These are phyloP conservation scores for Trisateles emortualis DNA, from an alignment of 2,888 invertebrate genomes.

Conservation along the genomic window DNA sequence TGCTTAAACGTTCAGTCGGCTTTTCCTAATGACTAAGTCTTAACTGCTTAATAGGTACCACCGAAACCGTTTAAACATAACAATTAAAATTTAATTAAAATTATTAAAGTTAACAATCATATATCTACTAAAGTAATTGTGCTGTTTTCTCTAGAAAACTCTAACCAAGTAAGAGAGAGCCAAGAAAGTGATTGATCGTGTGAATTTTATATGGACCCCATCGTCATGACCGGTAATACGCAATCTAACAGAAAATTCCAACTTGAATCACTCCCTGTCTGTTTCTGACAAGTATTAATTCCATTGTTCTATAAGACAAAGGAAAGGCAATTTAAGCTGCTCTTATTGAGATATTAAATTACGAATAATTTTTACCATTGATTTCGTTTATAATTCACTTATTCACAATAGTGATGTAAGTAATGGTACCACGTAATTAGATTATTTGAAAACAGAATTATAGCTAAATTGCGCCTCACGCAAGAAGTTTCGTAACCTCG, in stretches of 20 bases:
- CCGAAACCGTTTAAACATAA: no score
- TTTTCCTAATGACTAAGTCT: no score
- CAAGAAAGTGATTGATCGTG: slow-evolving; percentile 35
- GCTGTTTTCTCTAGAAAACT: slow-evolving; percentile 24
- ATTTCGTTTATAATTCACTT: no score
- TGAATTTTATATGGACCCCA: slow-evolving; percentile 27
- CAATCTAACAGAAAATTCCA: slow-evolving; percentile 18
- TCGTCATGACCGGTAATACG: slow-evolving; percentile 7
- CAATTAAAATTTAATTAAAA: neutral
- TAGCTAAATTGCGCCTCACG: no score
- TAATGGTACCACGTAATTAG: no score
- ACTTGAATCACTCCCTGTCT: slow-evolving; percentile 1
- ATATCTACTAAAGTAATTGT: neutral
- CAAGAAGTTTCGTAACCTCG: no score
- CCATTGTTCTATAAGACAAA: slow-evolving; percentile 9
- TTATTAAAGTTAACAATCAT: no score
- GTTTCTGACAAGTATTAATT: slow-evolving; percentile 10
- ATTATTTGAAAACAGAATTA: no score
- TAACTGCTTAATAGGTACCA: no score
- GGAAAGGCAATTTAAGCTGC: neutral
- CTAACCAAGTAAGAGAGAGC: slow-evolving; percentile 17
- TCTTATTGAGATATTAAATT: neutral
- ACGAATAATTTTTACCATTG: neutral
- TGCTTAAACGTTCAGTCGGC: no score
- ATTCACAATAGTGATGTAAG: no score